Conservation (phyloP, 2,113 vertebrate genomes). For the Tonatia bakeri region DNA sequence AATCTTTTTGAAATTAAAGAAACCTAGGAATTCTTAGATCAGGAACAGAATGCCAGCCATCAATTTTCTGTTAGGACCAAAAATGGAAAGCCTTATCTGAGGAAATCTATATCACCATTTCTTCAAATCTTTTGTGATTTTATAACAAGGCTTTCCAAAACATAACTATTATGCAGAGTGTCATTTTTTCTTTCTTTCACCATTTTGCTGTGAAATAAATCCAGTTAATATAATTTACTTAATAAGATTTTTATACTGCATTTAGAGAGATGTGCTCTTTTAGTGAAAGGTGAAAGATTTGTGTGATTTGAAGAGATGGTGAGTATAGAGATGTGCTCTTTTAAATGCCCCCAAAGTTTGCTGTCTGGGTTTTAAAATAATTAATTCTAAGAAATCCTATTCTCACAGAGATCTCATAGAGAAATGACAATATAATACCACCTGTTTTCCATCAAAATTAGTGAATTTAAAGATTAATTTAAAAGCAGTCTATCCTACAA, state of each 20-base stretch:
- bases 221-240: neutral
- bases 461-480: neutral
- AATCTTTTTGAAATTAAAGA: neutral
- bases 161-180: neutral
- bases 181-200: neutral
- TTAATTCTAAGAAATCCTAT: conserved; percentile 25
- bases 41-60: neutral
- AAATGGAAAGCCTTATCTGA: too few species aligned
- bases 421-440: neutral
- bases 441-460: neutral
- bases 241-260: neutral
- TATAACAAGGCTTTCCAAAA: neutral
- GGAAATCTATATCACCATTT: neutral
- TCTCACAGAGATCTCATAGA: neutral
- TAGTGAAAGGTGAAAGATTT: neutral
- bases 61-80: neutral
- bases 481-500: neutral
- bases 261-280: neutral
- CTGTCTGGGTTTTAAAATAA: neutral
- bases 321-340: neutral
- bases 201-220: neutral
- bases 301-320: too few species aligned
- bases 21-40: neutral
- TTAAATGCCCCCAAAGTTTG: neutral
- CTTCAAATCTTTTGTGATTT: neutral